These are phyloP conservation scores for Rousettus madagascariensis DNA, from an alignment of 2,797 vertebrate species.

Conservation along the genomic window DNA sequence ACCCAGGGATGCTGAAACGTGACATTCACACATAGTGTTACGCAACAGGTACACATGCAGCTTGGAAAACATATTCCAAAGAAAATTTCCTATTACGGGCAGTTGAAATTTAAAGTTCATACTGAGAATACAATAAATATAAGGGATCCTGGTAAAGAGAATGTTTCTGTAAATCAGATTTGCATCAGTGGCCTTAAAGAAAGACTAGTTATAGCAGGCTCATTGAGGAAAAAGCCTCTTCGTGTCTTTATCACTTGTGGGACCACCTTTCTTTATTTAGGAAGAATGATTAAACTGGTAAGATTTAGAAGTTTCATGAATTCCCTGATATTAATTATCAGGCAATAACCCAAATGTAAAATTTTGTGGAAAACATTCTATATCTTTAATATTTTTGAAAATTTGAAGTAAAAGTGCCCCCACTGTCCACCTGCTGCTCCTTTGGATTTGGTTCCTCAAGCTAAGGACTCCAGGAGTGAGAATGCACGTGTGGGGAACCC, in stretches of 20 bases:
- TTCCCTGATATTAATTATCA: too few species aligned
- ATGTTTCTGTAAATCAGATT: constrained; percentile 61
- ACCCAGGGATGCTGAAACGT: constrained; percentile 95
- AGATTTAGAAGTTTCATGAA: too few species aligned
- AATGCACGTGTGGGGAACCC: not conserved
- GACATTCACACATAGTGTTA: constrained; percentile 81
- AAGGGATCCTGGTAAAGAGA: constrained; percentile 64
- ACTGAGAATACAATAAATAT: constrained; percentile 58
- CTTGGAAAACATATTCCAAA: constrained; percentile 84
- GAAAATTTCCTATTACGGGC: constrained; percentile 72
- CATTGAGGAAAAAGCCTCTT: constrained; percentile 21
- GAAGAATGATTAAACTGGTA: not conserved
- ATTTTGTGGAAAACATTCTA: not conserved
- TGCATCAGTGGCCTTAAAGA: constrained; percentile 66
- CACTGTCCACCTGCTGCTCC: not conserved
- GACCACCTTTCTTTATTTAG: not conserved
- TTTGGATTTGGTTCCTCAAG: not conserved
- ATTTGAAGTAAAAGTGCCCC: not conserved
- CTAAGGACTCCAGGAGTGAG: not conserved
- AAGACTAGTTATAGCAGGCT: constrained; percentile 54
- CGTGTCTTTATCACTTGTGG: not conserved
- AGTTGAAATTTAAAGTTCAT: constrained; percentile 72
- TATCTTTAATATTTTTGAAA: not conserved
- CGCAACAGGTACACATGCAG: constrained; percentile 79
- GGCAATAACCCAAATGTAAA: not conserved